Percentiles rank a stretch among this genome's conserved stretches.
These are phyloP conservation scores for Mus minutoides DNA, from an alignment of 2,797 vertebrate species.

Conservation along the genomic window DNA sequence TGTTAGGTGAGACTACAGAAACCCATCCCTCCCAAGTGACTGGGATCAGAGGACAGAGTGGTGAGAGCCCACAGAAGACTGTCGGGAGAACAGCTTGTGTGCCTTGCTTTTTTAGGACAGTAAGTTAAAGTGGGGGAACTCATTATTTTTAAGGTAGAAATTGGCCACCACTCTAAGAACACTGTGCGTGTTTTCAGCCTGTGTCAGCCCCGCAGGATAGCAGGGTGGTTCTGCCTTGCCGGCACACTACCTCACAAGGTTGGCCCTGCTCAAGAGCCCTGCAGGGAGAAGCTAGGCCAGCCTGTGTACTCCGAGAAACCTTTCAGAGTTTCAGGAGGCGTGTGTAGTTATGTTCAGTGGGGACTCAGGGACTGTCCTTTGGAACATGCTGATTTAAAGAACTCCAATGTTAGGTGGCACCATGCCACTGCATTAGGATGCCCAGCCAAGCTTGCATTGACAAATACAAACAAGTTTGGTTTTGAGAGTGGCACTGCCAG, in stretches of 20 bases:
- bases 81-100: neutral
- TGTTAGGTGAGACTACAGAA: slow-evolving; percentile 58
- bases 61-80: neutral
- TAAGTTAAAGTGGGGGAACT: neutral
- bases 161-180: slow-evolving; percentile 12
- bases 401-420: neutral
- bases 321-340: neutral
- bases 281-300: neutral
- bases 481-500: neutral
- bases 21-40: neutral
- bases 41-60: neutral
- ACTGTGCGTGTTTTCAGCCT: slow-evolving; percentile 35
- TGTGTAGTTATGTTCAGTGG: neutral
- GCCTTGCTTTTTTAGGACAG: slow-evolving; percentile 18
- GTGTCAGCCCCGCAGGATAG: neutral
- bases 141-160: slow-evolving; percentile 33
- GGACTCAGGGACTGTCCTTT: neutral
- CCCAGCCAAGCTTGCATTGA: neutral
- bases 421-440: neutral
- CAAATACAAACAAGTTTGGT: neutral
- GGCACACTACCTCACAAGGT: slow-evolving; percentile 13
- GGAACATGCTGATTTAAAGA: neutral
- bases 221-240: neutral
- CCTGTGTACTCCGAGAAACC: neutral
- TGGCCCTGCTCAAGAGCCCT: neutral